Percentiles rank a stretch among this genome's conserved stretches.
phyloP scores from a whole-genome alignment of 2,797 vertebrate genomes.

The Danionella dracula region DNA sequence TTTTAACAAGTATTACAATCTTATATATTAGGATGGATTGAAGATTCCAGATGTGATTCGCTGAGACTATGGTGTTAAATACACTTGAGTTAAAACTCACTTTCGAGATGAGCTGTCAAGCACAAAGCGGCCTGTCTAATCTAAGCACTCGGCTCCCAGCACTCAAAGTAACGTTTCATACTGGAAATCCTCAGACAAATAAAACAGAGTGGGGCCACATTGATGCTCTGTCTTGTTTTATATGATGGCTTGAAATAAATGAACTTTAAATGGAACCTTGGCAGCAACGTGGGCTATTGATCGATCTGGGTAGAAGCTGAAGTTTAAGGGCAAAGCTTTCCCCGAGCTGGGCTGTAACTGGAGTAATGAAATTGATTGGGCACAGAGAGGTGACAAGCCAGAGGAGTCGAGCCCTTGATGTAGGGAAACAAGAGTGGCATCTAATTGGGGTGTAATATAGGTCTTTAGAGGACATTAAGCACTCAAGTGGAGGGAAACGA shows the following conservation, averaged over 20 bases:
- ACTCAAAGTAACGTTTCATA: slow-evolving; percentile 56
- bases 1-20: too few relatives aligned
- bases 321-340: slow-evolving; percentile 82
- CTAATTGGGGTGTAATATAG: slow-evolving; percentile 84
- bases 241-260: slow-evolving; percentile 84
- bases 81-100: not conserved
- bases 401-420: slow-evolving; percentile 84
- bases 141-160: slow-evolving; percentile 20
- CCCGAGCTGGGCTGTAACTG: slow-evolving; percentile 75
- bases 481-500: slow-evolving; percentile 63
- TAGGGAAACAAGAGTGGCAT: slow-evolving; percentile 85
- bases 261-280: slow-evolving; percentile 86
- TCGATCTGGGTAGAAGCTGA: slow-evolving; percentile 77
- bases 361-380: slow-evolving; percentile 87
- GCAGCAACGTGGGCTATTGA: slow-evolving; percentile 76
- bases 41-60: slow-evolving; percentile 1
- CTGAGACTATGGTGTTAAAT: not conserved
- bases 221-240: slow-evolving; percentile 83
- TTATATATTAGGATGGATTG: not conserved
- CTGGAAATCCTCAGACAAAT: slow-evolving; percentile 79
- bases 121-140: slow-evolving; percentile 3
- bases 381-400: slow-evolving; percentile 79
- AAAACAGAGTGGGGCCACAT: slow-evolving; percentile 79
- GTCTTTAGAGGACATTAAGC: slow-evolving; percentile 85
- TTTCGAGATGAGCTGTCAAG: slow-evolving; percentile 5